Conservation (phyloP, 2,888 invertebrate species). For the Sesamia inferens region DNA sequence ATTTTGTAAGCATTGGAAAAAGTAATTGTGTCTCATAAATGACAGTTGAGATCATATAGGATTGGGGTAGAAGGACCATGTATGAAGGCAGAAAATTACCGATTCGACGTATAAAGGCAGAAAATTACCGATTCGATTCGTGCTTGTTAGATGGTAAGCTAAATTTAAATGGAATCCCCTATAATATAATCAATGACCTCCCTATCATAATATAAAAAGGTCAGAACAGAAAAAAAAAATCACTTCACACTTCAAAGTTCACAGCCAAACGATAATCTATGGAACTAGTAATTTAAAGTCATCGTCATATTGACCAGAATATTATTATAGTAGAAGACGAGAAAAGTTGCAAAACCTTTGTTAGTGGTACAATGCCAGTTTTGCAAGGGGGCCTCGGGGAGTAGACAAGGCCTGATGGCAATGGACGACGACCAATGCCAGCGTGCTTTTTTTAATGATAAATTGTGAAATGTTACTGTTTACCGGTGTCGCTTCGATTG, state of each 20-base stretch:
- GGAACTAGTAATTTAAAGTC: slow-evolving; percentile 24
- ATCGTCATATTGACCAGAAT: slow-evolving; percentile 49
- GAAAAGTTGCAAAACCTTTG: slow-evolving; percentile 66
- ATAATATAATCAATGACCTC: slow-evolving; percentile 5
- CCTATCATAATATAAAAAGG: neutral
- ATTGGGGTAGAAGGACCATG: neutral
- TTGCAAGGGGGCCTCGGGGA: slow-evolving; percentile 66
- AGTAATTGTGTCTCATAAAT: too few relatives aligned
- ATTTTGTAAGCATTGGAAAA: too few relatives aligned
- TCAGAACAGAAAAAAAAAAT: neutral
- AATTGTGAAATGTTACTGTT: slow-evolving; percentile 55
- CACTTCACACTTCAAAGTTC: neutral
- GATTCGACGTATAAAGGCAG: fast-evolving
- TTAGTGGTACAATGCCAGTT: slow-evolving; percentile 66
- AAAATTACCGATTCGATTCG: neutral
- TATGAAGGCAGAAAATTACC: neutral
- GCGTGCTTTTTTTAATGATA: slow-evolving; percentile 29
- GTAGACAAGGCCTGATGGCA: slow-evolving; percentile 58
- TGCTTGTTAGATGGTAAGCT: neutral
- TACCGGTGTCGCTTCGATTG: slow-evolving; percentile 31
- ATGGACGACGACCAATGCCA: slow-evolving; percentile 59
- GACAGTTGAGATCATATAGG: too few relatives aligned
- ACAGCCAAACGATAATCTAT: slow-evolving; percentile 25
- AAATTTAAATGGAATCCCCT: neutral
- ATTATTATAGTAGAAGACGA: slow-evolving; percentile 16